Evolutionary conservation across 2,797 vertebrate genomes (phyloP).

Genomic region (Pseudochromis fuscus): DNA sequence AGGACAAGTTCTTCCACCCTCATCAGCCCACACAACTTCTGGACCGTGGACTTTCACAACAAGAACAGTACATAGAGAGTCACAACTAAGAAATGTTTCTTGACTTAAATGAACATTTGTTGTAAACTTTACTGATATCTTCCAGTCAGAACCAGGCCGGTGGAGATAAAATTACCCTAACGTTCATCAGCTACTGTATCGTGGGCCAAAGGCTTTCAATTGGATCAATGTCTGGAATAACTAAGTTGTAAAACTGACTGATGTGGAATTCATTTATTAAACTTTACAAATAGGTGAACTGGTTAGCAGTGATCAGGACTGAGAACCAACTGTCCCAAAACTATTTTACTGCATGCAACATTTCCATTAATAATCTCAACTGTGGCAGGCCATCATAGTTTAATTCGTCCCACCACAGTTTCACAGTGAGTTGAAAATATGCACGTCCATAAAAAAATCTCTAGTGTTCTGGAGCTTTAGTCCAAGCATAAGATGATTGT

Average conservation of each 20-base stretch:
- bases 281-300: not conserved
- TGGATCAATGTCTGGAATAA: not conserved
- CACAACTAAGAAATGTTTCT: constrained; percentile 25
- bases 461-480: too few species aligned
- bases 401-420: too few species aligned
- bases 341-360: too few species aligned
- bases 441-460: too few species aligned
- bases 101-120: not conserved
- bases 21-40: constrained; percentile 67
- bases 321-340: not conserved
- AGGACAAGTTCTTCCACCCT: constrained; percentile 49
- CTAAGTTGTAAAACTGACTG: not conserved
- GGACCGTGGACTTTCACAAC: constrained; percentile 34
- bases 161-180: not conserved
- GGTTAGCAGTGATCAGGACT: not conserved
- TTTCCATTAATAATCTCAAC: too few species aligned
- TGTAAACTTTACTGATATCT: not conserved
- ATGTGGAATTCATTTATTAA: not conserved
- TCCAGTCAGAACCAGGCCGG: not conserved
- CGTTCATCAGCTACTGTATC: too few species aligned
- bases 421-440: too few species aligned
- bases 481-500: too few species aligned
- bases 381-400: too few species aligned
- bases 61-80: constrained; percentile 5
- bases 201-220: too few species aligned